Conservation (phyloP, 2,113 vertebrate genomes). For the Regulus satrapa region DNA sequence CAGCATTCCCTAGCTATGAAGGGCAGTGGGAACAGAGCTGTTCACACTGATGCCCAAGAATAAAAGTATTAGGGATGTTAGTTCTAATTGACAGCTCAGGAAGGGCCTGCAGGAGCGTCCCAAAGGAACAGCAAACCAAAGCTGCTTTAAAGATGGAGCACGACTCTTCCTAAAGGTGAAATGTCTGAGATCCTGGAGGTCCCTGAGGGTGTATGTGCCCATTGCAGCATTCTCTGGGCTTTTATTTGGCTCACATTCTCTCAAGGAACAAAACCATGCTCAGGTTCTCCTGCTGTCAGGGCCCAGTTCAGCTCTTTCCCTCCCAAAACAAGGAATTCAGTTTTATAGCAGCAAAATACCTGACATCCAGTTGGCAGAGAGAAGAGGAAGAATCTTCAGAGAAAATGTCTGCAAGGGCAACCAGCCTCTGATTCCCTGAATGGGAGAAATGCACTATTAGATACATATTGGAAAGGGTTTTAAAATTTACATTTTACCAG, state of each 20-base stretch:
- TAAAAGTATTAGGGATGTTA: neutral
- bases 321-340: neutral
- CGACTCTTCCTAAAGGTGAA: neutral
- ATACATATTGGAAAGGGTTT: neutral
- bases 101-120: neutral
- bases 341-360: conserved; percentile 64
- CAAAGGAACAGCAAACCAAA: neutral
- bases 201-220: neutral
- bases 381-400: conserved; percentile 77
- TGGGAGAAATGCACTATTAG: neutral
- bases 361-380: conserved; percentile 83
- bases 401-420: conserved; percentile 84
- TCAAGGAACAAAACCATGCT: neutral
- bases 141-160: neutral
- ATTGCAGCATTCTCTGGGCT: neutral
- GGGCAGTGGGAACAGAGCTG: neutral
- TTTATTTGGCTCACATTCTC: neutral
- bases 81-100: neutral
- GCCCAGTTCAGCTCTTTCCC: neutral
- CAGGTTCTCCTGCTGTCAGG: neutral
- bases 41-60: neutral
- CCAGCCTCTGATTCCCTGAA: conserved; percentile 80
- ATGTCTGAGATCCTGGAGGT: neutral
- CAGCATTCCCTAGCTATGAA: neutral
- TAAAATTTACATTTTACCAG: neutral